Conservation (phyloP, 2,888 invertebrate genomes). For the Maniola hyperantus region DNA sequence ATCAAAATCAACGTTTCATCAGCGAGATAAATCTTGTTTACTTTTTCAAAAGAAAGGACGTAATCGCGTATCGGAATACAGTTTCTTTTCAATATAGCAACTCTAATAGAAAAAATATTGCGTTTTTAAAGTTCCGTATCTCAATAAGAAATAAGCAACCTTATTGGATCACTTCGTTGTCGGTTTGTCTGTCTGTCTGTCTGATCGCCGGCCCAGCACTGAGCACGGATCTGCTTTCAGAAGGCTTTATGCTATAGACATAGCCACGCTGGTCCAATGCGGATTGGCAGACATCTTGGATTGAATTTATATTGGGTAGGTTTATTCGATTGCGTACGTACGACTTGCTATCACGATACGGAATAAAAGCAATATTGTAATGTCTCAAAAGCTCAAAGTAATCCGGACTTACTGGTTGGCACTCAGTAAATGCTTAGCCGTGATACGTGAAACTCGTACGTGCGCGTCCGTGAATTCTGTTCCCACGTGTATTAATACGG, state of each 20-base stretch:
- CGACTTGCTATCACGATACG: conserved; percentile 8
- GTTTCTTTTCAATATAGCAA: neutral
- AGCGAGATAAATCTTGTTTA: conserved; percentile 28
- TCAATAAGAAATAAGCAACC: too few relatives aligned
- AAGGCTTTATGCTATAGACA: too few relatives aligned
- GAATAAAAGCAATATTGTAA: conserved; percentile 22
- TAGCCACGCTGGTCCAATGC: too few relatives aligned
- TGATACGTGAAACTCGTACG: conserved; percentile 28
- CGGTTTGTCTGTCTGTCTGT: too few relatives aligned
- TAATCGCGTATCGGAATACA: conserved; percentile 27
- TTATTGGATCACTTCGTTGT: too few relatives aligned
- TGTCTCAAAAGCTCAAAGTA: conserved; percentile 33
- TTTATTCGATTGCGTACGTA: neutral
- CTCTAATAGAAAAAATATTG: neutral
- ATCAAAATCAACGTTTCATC: conserved; percentile 42
- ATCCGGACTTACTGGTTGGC: neutral
- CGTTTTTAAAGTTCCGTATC: too few relatives aligned
- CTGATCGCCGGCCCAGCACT: too few relatives aligned
- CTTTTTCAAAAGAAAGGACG: conserved; percentile 30
- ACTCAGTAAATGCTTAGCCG: conserved; percentile 30
- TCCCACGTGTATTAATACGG: conserved; percentile 24
- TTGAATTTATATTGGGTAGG: neutral
- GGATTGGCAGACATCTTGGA: too few relatives aligned
- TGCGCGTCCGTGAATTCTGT: conserved; percentile 10
- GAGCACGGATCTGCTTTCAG: too few relatives aligned